Conservation (phyloP, 2,113 vertebrate genomes). For the Lepisosteus osseus region DNA sequence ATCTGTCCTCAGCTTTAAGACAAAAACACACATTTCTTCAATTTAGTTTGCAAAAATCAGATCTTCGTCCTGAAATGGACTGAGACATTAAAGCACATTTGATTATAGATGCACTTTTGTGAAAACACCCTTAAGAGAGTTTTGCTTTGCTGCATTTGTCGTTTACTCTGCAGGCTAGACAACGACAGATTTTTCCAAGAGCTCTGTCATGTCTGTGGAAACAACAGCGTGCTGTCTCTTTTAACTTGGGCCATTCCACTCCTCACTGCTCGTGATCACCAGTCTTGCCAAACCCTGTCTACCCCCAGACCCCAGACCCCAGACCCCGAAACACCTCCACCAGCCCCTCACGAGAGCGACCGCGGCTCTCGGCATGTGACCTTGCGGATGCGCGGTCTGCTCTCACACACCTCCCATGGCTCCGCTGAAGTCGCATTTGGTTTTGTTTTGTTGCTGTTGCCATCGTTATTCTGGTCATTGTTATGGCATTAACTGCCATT, state of each 20-base stretch:
- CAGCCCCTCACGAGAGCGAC: constrained; percentile 29
- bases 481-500: constrained; percentile 11
- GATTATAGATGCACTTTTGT: no score
- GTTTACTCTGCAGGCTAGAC: neutral
- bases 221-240: constrained; percentile 59
- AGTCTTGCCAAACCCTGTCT: constrained; percentile 14
- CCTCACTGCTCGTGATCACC: constrained; percentile 36
- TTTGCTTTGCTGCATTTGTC: neutral
- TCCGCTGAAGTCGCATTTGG: constrained; percentile 36
- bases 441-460: neutral
- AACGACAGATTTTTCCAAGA: neutral
- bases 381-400: constrained; percentile 45
- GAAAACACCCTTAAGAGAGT: no score
- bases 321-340: constrained; percentile 18
- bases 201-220: neutral
- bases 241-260: constrained; percentile 48
- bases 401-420: constrained; percentile 41
- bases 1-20: no score
- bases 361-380: constrained; percentile 35
- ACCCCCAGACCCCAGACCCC: neutral
- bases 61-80: no score
- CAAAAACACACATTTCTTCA: no score
- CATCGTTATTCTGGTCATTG: constrained; percentile 5
- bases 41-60: no score
- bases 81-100: no score